A percentile compares a stretch with the other conserved stretches of the same genome.
These are phyloP conservation scores for Caenorhabditis angaria DNA, from an alignment of 2,888 invertebrate species.

Conservation along the genomic window DNA sequence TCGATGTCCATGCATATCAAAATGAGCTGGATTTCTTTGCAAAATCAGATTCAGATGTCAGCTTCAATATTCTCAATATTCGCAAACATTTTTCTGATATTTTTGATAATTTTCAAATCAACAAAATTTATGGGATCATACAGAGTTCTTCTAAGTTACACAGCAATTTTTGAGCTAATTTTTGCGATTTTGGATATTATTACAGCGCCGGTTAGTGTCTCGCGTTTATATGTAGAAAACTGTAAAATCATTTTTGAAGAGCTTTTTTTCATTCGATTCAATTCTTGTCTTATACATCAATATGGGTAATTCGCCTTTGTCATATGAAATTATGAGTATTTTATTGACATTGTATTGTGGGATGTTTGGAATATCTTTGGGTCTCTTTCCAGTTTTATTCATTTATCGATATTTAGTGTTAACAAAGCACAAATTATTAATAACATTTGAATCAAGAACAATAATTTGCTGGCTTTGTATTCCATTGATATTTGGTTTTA, in stretches of 20 bases:
- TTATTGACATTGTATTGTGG: conserved; percentile 10
- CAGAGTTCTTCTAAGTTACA: conserved; percentile 17
- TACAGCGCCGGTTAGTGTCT: conserved; percentile 8
- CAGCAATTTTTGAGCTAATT: conserved; percentile 17
- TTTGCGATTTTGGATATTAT: conserved; percentile 12
- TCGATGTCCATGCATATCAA: too few relatives aligned
- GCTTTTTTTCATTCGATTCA: background rate
- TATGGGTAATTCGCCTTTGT: background rate
- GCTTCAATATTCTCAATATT: too few relatives aligned
- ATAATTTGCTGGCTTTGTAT: background rate
- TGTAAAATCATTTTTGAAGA: background rate
- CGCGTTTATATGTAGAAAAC: background rate
- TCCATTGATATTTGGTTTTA: background rate
- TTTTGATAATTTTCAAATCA: conserved; percentile 15
- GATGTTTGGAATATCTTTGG: conserved; percentile 14
- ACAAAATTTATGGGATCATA: conserved; percentile 15
- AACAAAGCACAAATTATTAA: conserved; percentile 3
- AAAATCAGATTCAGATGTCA: too few relatives aligned
- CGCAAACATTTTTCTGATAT: conserved; percentile 22
- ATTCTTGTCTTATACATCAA: background rate
- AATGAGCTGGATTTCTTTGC: too few relatives aligned
- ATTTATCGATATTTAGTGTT: conserved; percentile 20
- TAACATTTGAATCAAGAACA: conserved; percentile 7
- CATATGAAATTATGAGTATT: background rate
- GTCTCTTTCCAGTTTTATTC: conserved; percentile 22